Conservation (phyloP, 1,140 invertebrate species). For the Liolophura sinensis region DNA sequence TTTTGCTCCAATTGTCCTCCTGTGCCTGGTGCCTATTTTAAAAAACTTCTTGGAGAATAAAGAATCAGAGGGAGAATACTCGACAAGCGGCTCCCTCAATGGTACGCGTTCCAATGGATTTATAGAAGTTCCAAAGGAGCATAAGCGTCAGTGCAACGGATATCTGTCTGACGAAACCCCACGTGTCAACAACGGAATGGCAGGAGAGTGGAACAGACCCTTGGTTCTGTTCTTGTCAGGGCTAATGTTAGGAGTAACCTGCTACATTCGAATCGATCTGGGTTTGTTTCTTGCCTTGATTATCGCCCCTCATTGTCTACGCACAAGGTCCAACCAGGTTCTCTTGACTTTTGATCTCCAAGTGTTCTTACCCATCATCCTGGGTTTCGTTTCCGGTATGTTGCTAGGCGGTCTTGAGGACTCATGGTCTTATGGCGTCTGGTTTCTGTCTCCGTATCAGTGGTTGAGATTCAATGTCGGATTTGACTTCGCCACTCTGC, state of each 20-base stretch:
- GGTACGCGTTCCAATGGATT: no score
- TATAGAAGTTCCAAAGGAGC: no score
- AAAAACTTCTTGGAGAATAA: no score
- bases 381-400: no score
- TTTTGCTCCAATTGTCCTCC: constrained; percentile 40
- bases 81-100: no score
- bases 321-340: no score
- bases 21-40: constrained; percentile 14
- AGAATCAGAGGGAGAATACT: no score
- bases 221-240: no score
- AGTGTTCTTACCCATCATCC: not conserved
- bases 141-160: no score
- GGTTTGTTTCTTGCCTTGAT: constrained; percentile 21
- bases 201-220: no score
- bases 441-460: constrained; percentile 39
- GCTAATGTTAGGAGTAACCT: constrained; percentile 27
- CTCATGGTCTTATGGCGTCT: constrained; percentile 31
- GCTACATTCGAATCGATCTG: constrained; percentile 39
- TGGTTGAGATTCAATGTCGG: constrained; percentile 48
- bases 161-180: no score
- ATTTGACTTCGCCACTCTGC: constrained; percentile 23
- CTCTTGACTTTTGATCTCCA: constrained; percentile 4
- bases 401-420: constrained; percentile 25
- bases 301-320: not conserved
- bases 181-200: no score